Base-by-base conservation (phyloP, 2,888 invertebrate genomes). In the Acleris sparsana region DNA sequence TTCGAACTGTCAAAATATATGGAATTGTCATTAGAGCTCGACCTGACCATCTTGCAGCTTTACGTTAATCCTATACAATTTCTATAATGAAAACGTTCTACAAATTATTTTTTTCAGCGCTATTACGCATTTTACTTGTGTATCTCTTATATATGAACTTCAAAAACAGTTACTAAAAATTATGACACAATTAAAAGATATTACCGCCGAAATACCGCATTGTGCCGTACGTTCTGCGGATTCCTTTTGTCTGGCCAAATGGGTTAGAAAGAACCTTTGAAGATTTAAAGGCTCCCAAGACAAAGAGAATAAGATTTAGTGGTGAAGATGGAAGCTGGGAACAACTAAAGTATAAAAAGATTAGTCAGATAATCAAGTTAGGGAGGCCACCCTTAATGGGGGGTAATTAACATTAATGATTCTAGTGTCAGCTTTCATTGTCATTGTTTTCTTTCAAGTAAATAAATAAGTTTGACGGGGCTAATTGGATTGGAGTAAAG, bases 301-400 rank as follows among this genome's bases (percentile, higher is more conserved):
- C 78, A 76, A 78, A 79, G 75, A 76, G 72, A 77, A 77, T 73
- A 72, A 78, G 79, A 79, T 79, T 80, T 79, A 80, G 73, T 73
- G 75, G 73, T 68, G 64, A 74, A 74, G 75, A 73, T 71, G 70
- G 65, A 71, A 73, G 71, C 70, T 63, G 61, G 62, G 64, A 71
- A 71, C 62, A 62, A 62, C 62, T 49, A 63, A 53, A 70, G 63
- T 43, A 66, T 66, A 66, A 66, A 66, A 66, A 66, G 65, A 66
- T 66, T 66, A 65, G 65, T 61, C 61, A 65, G 65, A 65, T 65
- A 56, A 66, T 66, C 65, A 56, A 60, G 49, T 66, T 61, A 66
- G 56, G 61, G 61, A 52, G 56, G 56, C 46, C 29, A 44, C 61
- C 48, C 55, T 56, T 66, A 66, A 66, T 66, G 61, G 65, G 44